phyloP scores from a whole-genome alignment of 2,113 vertebrate genomes.

The Regulus satrapa region DNA sequence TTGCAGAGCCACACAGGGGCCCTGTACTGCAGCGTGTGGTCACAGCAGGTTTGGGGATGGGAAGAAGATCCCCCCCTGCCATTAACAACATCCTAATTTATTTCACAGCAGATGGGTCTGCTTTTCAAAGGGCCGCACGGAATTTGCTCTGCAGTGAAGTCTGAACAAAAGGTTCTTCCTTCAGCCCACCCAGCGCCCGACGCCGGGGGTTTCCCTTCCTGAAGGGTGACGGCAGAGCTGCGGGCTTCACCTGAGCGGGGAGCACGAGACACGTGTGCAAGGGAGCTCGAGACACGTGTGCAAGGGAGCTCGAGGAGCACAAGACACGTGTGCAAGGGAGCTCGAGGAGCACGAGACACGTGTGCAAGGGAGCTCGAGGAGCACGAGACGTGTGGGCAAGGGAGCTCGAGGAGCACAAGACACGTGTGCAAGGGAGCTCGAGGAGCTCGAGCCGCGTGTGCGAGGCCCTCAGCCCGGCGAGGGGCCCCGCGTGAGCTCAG shows the following conservation, averaged over 20 bases:
- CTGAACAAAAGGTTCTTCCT: background rate
- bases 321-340: no score
- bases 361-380: no score
- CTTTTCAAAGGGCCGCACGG: background rate
- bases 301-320: no score
- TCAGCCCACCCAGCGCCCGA: background rate
- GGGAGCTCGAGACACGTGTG: background rate
- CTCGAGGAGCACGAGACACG: background rate
- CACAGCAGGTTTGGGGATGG: background rate
- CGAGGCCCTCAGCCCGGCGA: no score
- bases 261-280: no score
- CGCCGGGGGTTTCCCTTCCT: background rate
- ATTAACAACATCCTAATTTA: background rate
- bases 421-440: no score
- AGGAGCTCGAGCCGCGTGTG: no score
- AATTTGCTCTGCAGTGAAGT: background rate
- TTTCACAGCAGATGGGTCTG: background rate
- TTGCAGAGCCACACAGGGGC: background rate
- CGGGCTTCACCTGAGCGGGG: background rate
- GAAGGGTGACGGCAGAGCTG: background rate
- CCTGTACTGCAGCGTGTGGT: background rate
- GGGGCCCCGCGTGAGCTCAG: no score
- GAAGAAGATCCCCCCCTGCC: background rate
- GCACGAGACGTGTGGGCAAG: no score
- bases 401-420: background rate